Conservation (phyloP, 2,797 vertebrate genomes). For the Corythornis leucogaster region DNA sequence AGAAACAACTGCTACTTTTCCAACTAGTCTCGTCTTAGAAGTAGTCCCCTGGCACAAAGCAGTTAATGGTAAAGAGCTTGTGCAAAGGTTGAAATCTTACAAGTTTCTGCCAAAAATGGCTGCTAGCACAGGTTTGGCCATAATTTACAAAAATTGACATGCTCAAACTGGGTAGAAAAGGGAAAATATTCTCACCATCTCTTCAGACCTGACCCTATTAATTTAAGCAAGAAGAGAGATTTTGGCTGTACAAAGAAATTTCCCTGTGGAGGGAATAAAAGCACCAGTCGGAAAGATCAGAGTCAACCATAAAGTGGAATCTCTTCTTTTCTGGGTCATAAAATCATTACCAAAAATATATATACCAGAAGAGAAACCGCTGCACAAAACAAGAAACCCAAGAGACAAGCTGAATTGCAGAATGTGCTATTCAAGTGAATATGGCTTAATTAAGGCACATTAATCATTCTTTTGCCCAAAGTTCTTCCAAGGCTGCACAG, state of each 20-base stretch:
- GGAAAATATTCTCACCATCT: not conserved
- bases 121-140: not conserved
- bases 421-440: conserved; percentile 4
- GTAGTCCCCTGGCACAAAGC: not conserved
- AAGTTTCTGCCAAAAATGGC: not conserved
- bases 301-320: not conserved
- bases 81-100: not conserved
- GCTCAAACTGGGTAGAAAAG: not conserved
- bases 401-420: not conserved
- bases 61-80: not conserved
- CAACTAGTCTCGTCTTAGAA: not conserved
- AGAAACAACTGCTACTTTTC: not conserved
- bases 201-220: conserved; percentile 11
- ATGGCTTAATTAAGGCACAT: conserved; percentile 33
- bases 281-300: conserved; percentile 23
- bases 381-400: conserved; percentile 7
- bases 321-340: conserved; percentile 62
- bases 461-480: not conserved
- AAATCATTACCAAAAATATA: not conserved
- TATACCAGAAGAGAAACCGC: not conserved
- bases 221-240: not conserved
- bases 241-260: conserved; percentile 19
- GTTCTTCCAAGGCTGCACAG: not conserved
- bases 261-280: conserved; percentile 14
- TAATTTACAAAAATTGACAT: not conserved